phyloP scores from a whole-genome alignment of 1,140 invertebrate genomes.

The Lepidotrigona ventralis region DNA sequence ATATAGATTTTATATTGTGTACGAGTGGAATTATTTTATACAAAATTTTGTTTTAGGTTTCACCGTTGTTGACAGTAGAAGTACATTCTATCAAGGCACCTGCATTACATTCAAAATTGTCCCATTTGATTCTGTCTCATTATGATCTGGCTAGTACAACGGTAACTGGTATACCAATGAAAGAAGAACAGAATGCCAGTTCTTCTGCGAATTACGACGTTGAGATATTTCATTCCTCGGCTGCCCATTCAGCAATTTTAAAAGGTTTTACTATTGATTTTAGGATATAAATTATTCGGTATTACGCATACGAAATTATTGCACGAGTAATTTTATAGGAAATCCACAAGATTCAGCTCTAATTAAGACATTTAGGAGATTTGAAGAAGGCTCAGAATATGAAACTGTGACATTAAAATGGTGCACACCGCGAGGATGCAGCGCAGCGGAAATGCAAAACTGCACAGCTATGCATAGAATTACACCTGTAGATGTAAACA shows the following conservation, averaged over 20 bases:
- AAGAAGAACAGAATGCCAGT: conserved; percentile 99
- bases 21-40: neutral
- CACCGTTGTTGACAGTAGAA: conserved; percentile 84
- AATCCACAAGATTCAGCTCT: conserved; percentile 77
- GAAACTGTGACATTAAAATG: conserved; percentile 94
- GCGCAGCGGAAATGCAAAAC: conserved; percentile 88
- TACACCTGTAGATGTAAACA: conserved; percentile 97
- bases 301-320: neutral
- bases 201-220: conserved; percentile 99
- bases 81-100: conserved; percentile 86
- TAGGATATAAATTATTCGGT: neutral
- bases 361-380: conserved; percentile 76
- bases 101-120: conserved; percentile 83
- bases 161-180: conserved; percentile 99
- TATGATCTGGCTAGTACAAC: conserved; percentile 97
- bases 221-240: conserved; percentile 93
- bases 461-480: conserved; percentile 93
- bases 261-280: conserved; percentile 76
- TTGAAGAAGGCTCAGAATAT: conserved; percentile 85
- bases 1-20: neutral
- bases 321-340: conserved; percentile 52
- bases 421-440: conserved; percentile 95
- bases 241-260: conserved; percentile 90
- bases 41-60: conserved; percentile 78
- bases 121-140: conserved; percentile 89